A percentile compares a stretch with the other conserved stretches of the same genome.
These are phyloP conservation scores for Sogatella furcifera DNA, from an alignment of 1,140 invertebrate species.

Conservation along the genomic window DNA sequence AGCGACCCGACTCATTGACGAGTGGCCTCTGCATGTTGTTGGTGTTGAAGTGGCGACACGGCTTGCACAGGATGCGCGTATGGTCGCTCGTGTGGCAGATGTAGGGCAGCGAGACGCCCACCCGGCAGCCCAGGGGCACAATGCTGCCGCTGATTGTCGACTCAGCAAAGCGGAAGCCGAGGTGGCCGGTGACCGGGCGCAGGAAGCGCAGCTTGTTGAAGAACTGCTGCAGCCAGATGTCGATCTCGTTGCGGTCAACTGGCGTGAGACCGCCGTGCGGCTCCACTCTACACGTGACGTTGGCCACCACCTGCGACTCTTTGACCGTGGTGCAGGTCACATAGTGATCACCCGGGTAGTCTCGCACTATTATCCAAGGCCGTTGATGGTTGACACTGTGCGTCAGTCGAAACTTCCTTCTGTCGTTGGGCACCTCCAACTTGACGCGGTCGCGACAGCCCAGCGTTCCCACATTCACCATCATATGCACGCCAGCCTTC, in stretches of 20 bases:
- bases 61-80: slow-evolving; percentile 47
- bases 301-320: slow-evolving; percentile 59
- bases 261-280: slow-evolving; percentile 51
- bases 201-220: slow-evolving; percentile 47
- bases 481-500: slow-evolving; percentile 50
- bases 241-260: slow-evolving; percentile 51
- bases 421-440: slow-evolving; percentile 47
- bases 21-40: slow-evolving; percentile 38
- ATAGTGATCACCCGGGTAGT: slow-evolving; percentile 58
- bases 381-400: slow-evolving; percentile 37
- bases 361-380: slow-evolving; percentile 62
- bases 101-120: slow-evolving; percentile 65
- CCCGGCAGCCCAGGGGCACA: slow-evolving; percentile 51
- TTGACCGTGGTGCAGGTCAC: slow-evolving; percentile 70
- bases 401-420: slow-evolving; percentile 45
- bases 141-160: slow-evolving; percentile 30
- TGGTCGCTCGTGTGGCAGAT: slow-evolving; percentile 59
- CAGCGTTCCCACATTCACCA: slow-evolving; percentile 56
- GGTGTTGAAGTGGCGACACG: slow-evolving; percentile 45
- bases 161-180: slow-evolving; percentile 58
- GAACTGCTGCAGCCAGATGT: slow-evolving; percentile 58
- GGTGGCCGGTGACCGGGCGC: slow-evolving; percentile 54
- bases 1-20: slow-evolving; percentile 34
- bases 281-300: slow-evolving; percentile 63
- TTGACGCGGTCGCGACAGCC: slow-evolving; percentile 56